phyloP scores from a whole-genome alignment of 2,797 vertebrate species.

The Cynopterus sphinx region DNA sequence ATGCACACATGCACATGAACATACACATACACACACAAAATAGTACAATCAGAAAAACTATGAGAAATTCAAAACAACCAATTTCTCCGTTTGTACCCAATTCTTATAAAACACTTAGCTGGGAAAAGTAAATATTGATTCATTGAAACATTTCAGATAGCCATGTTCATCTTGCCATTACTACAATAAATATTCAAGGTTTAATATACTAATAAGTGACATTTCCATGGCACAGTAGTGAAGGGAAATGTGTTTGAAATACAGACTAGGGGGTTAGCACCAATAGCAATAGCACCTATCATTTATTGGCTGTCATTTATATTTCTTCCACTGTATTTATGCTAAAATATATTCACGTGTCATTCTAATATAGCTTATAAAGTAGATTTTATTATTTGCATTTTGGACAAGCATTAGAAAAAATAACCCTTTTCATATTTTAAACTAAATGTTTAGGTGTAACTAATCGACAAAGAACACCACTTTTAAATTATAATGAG shows the following conservation, averaged over 20 bases:
- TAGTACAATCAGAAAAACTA: not conserved
- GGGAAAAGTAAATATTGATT: not conserved
- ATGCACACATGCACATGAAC: not conserved
- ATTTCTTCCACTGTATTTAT: not conserved
- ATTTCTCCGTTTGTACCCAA: not conserved
- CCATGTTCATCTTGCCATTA: not conserved
- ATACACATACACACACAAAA: not conserved
- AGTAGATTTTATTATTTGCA: not conserved
- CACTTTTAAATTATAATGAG: not conserved
- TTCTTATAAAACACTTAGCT: not conserved
- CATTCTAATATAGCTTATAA: not conserved
- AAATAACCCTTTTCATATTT: not conserved
- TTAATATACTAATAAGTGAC: not conserved
- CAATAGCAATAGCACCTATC: not conserved
- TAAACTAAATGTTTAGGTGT: not conserved
- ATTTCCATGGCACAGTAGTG: not conserved
- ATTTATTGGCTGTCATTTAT: not conserved
- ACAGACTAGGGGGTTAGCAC: not conserved
- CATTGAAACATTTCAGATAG: not conserved
- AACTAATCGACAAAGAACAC: not conserved
- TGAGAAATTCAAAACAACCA: constrained; percentile 6
- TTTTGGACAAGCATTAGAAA: not conserved
- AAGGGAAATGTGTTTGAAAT: not conserved
- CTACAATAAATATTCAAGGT: not conserved
- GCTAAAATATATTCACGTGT: not conserved